phyloP scores from a whole-genome alignment of 2,888 invertebrate species.

The Dicyrtoma fusca region DNA sequence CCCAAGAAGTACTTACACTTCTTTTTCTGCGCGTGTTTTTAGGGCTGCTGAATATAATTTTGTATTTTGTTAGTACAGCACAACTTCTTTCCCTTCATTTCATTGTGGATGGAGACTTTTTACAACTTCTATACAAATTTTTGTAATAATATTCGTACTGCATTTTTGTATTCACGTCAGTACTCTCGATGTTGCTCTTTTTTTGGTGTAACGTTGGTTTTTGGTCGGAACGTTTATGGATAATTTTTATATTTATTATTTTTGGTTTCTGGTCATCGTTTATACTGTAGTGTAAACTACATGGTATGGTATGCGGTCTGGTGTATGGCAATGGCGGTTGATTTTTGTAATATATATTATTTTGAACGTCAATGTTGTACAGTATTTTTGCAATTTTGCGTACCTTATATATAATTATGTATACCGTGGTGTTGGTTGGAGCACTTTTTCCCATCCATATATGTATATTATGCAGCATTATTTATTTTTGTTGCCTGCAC shows the following conservation, averaged over 20 bases:
- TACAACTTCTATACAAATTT: background rate
- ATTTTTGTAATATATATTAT: slow-evolving; percentile 1
- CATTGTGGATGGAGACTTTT: too few species aligned
- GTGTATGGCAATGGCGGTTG: too few species aligned
- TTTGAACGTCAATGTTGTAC: slow-evolving; percentile 38
- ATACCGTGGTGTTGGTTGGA: slow-evolving; percentile 33
- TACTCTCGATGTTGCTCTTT: background rate
- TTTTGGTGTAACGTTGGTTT: background rate
- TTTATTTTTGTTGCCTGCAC: slow-evolving; percentile 34
- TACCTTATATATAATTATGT: too few species aligned
- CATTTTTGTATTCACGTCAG: background rate
- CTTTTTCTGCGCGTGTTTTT: too few species aligned
- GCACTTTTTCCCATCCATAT: slow-evolving; percentile 19
- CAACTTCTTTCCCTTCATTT: too few species aligned
- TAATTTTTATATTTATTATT: background rate
- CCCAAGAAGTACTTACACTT: too few species aligned
- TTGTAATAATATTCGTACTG: background rate
- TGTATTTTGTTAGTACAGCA: too few species aligned
- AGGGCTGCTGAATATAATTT: too few species aligned
- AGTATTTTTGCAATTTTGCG: slow-evolving; percentile 14
- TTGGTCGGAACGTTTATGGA: too few species aligned
- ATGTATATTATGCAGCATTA: slow-evolving; percentile 24
- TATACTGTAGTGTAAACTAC: too few species aligned
- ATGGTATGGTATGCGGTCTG: too few species aligned
- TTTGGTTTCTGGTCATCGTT: slow-evolving; percentile 16